Percentiles rank a stretch among this genome's conserved stretches.
Conservation (phyloP, 2,797 vertebrate species). For the Gymnothorax reevesii region DNA sequence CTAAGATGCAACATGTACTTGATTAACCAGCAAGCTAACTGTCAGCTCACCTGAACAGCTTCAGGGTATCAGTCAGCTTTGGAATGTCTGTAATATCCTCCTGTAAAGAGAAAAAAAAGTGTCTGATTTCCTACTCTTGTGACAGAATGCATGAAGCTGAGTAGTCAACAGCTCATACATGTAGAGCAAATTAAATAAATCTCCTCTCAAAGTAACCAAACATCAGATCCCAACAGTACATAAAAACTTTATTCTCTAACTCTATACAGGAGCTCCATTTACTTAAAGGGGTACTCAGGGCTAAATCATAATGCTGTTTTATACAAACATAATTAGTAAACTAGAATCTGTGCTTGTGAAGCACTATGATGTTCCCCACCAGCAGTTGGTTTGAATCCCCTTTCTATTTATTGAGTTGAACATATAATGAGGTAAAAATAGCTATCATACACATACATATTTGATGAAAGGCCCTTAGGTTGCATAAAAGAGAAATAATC, state of each 20-base stretch:
- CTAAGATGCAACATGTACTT: not conserved
- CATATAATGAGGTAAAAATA: too few relatives aligned
- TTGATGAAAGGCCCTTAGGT: too few relatives aligned
- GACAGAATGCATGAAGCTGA: constrained; percentile 50
- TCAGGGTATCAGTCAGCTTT: constrained; percentile 88
- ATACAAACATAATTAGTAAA: too few relatives aligned
- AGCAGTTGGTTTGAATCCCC: too few relatives aligned
- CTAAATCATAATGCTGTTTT: too few relatives aligned
- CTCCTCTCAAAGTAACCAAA: not conserved
- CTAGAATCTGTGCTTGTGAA: too few relatives aligned
- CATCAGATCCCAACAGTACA: not conserved
- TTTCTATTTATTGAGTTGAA: too few relatives aligned
- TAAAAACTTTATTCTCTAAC: not conserved
- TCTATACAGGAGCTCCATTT: not conserved
- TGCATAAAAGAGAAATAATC: too few relatives aligned
- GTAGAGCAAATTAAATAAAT: not conserved
- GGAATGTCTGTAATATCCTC: constrained; percentile 99
- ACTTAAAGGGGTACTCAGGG: not conserved
- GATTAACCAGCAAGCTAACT: not conserved
- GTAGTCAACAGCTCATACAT: constrained; percentile 44
- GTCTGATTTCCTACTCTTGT: constrained; percentile 50
- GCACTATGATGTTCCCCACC: too few relatives aligned
- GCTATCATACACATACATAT: too few relatives aligned
- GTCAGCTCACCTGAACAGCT: constrained; percentile 86
- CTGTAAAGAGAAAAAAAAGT: constrained; percentile 71